Evolutionary conservation across 2,888 invertebrate genomes (phyloP), one percentile per base, ranked within the genome.

Genomic region (Nephrocerus scutellatus): DNA sequence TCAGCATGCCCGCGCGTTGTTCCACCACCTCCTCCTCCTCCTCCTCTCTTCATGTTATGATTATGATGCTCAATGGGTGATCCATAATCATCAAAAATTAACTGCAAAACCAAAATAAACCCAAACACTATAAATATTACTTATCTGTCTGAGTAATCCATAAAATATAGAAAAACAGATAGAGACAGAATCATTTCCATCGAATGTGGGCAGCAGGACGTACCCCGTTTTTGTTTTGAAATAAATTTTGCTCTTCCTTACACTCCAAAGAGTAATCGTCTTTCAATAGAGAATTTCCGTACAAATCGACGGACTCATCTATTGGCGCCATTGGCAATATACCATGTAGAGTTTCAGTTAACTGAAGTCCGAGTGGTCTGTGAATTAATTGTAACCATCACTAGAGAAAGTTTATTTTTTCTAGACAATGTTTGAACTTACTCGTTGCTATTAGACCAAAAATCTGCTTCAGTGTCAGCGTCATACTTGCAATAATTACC

Each of bases 291-390:
- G 54, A 37, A 19, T 30, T 45, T 14, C 19, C 40, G 25, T 47
- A 52, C 18, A 53, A 19, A 15, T 43, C 46, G 15, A 23, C 34
- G 19, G 45, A 34, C 25, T 54, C 55, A 25, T 63, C 66, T 32
- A 54, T 54, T 20, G 62, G 54, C 10, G 56, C 53, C 24, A 63
- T 61, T 9, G 67, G 67, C 29, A 67, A 46, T 37, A 67, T 67
- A 13, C 65, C 68, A 46, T 63, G 57, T 3, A 67, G 47, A n/a
- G 65, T 63, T 22, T 68, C 64, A 30, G 66, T 53, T 30, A 67
- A 47, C 35, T 66, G 62, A 33, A 67, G 48, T 22, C 61, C 61
- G 41, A 55, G 42, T 28, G 36, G 44, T 23, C 54, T 55, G 18
- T 13, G 39, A 39, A 24, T 12, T n/a, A 26, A n/a, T n/a, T n/a